Conservation (phyloP, 2,113 vertebrate species). For the Anolis carolinensis region DNA sequence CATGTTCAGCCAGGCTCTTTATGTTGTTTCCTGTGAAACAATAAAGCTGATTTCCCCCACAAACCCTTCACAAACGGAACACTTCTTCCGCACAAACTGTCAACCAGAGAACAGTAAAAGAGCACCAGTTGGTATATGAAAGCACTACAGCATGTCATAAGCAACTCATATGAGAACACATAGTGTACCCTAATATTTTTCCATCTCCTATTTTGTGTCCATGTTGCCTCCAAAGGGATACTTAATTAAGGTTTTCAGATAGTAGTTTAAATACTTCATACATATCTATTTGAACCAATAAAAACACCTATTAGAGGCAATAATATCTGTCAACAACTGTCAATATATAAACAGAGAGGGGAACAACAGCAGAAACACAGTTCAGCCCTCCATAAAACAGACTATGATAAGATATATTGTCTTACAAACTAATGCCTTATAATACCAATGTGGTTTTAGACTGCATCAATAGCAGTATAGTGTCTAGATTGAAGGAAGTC, state of each 20-base stretch:
- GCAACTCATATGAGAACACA: background rate
- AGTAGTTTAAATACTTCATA: background rate
- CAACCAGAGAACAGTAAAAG: background rate
- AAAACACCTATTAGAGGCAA: background rate
- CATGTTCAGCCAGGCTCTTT: background rate
- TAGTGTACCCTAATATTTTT: background rate
- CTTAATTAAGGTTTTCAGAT: background rate
- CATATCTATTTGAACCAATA: background rate
- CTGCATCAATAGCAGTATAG: no score
- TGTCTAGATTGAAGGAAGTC: no score
- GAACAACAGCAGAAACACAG: background rate
- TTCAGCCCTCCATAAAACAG: background rate
- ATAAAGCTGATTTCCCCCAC: background rate
- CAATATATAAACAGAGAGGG: background rate
- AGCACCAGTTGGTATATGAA: background rate
- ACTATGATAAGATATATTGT: background rate
- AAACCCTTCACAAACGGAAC: background rate
- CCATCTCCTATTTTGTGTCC: background rate
- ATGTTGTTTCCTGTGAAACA: conserved; percentile 2
- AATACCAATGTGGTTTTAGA: no score
- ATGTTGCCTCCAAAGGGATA: no score
- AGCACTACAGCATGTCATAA: background rate
- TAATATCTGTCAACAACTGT: background rate
- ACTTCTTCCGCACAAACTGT: background rate
- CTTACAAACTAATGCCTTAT: background rate